A percentile compares a stretch with the other conserved stretches of the same genome.
These are phyloP conservation scores for Callorhinus ursinus DNA, from an alignment of 2,113 vertebrate genomes.

Conservation along the genomic window DNA sequence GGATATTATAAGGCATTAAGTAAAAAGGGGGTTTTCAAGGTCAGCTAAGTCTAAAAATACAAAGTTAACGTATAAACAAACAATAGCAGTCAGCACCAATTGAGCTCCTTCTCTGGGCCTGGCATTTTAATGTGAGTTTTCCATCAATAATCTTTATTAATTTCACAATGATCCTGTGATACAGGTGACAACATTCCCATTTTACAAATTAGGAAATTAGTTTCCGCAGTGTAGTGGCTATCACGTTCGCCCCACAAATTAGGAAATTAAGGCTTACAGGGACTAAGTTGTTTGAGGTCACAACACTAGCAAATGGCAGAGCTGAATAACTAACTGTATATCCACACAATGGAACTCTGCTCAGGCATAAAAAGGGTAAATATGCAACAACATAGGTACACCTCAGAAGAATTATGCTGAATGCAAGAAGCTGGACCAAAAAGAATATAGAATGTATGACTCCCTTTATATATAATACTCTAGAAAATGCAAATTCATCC, in stretches of 20 bases:
- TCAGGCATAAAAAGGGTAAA: conserved; percentile 13
- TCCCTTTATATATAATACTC: background rate
- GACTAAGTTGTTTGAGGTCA: background rate
- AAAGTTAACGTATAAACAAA: background rate
- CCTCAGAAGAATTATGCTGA: background rate
- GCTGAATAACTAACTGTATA: background rate
- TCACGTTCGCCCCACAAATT: no score
- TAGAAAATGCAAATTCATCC: conserved; percentile 31
- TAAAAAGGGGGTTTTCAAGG: background rate
- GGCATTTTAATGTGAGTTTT: background rate
- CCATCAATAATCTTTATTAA: conserved; percentile 1
- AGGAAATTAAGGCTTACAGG: background rate
- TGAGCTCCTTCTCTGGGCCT: background rate
- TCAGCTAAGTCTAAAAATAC: background rate
- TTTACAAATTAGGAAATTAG: conserved; percentile 41
- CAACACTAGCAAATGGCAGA: background rate
- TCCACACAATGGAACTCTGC: background rate
- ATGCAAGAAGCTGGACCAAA: background rate
- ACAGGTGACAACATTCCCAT: background rate
- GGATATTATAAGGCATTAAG: background rate
- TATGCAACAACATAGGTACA: background rate
- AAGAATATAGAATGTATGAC: background rate
- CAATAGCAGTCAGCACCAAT: background rate
- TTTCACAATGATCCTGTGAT: background rate
- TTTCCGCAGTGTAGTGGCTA: no score